Base-by-base conservation (phyloP, 2,888 invertebrate species). In the Caenorhabditis sp. region DNA sequence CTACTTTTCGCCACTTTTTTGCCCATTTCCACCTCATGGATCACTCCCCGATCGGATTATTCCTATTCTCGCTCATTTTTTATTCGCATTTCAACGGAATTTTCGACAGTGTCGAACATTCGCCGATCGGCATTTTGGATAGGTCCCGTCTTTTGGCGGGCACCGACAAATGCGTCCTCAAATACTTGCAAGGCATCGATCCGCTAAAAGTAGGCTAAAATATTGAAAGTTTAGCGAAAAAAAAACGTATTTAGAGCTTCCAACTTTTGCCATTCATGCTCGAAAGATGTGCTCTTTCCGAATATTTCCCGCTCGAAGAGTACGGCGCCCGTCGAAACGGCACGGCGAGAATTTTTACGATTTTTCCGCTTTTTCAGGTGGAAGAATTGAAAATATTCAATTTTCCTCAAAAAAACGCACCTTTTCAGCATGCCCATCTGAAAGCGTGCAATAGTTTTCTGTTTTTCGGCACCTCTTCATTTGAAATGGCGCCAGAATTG, bases 31-130 rank as follows among this genome's bases (percentile, higher is more conserved):
- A 22, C 46, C 24, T 2, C 13, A 50, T 68, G 35, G 15, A 68
- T 30, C 24, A 59, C 32, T 68, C 68, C 13, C 52, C 68, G 27
- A 8, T 68, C 5, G 27, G n/a, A 13, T 45, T 68, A 24, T 27
- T 68, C 22, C 2, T 68, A 13, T 68, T 68, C n/a, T 50, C 68
- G 15, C 13, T 68, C 8, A 32, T 68, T 24, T 59, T 68, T n/a
- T 68, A 59, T 32, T 59, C 52, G 1, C 68, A 68, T 17, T 50
- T 68, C 32, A 66, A 56, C 35, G 15, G 43, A 4, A 35, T 50
- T n/a, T 68, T 58, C 15, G 37, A 58, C 32, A 50, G 27, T 43
- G 41, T 52, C 8, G 59, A 68, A 20, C 58, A 59, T 24, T 9
- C 20, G 22, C 59, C 68, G 0, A 43, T 59, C 13, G 58, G 58